These are phyloP conservation scores for Ericerus pela DNA, from an alignment of 1,140 invertebrate genomes.

Conservation along the genomic window DNA sequence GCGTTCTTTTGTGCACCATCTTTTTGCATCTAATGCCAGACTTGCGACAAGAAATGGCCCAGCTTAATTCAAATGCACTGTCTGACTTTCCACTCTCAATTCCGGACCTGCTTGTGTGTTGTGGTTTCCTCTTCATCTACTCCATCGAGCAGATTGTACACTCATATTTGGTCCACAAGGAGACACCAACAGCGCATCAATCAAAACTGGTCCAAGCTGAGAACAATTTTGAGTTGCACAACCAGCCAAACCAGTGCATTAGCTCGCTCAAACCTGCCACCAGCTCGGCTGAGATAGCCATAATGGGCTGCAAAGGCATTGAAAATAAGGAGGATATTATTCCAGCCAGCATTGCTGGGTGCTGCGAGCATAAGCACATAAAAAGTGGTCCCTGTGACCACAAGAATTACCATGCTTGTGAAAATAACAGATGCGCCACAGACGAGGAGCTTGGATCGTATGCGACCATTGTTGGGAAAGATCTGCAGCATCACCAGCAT, in stretches of 20 bases:
- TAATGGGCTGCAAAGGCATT: not conserved
- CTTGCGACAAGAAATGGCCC: conserved; percentile 40
- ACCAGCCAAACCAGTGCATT: not conserved
- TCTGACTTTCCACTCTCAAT: conserved; percentile 29
- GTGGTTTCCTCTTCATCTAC: conserved; percentile 42
- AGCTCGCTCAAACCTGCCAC: not conserved
- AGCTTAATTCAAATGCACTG: not conserved
- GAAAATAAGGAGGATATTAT: not conserved
- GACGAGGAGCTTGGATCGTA: not conserved
- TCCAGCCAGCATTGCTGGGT: not conserved
- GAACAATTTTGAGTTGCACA: no score
- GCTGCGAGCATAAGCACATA: not conserved
- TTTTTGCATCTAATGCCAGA: conserved; percentile 83
- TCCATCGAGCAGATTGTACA: conserved; percentile 33
- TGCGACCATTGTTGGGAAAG: not conserved
- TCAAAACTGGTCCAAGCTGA: no score
- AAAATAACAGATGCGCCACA: not conserved
- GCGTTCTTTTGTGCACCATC: conserved; percentile 76
- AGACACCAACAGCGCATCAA: not conserved
- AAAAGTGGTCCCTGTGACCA: not conserved
- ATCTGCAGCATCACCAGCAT: no score
- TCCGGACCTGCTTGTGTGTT: conserved; percentile 37
- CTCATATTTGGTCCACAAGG: not conserved
- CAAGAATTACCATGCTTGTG: not conserved
- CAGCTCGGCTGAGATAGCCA: not conserved